A percentile compares a stretch with the other conserved stretches of the same genome.
phyloP scores from a whole-genome alignment of 2,888 invertebrate species.

The Chrysina gloriosa region DNA sequence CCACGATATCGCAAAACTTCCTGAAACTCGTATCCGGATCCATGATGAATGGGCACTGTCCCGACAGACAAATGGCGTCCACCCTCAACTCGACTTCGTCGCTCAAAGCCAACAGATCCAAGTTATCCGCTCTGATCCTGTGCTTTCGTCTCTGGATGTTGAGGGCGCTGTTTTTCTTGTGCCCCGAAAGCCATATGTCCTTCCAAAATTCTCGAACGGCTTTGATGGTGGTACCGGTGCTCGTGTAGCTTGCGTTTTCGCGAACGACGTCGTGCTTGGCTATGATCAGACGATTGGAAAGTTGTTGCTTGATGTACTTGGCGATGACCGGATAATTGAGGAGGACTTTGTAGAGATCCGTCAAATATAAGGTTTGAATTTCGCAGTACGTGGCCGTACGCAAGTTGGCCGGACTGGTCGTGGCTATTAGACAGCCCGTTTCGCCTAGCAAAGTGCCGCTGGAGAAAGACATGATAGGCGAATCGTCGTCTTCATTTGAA shows the following conservation, averaged over 20 bases:
- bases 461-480: slow-evolving; percentile 68
- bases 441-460: slow-evolving; percentile 68
- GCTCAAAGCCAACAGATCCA: slow-evolving; percentile 43
- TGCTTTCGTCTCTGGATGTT: neutral
- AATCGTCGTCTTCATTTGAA: slow-evolving; percentile 68
- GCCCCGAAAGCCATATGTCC: slow-evolving; percentile 1
- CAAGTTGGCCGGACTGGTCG: slow-evolving; percentile 57
- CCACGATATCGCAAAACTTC: slow-evolving; percentile 37
- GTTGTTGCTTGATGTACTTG: slow-evolving; percentile 41
- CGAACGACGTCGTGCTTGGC: neutral
- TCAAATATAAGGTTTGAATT: slow-evolving; percentile 67
- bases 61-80: slow-evolving; percentile 59
- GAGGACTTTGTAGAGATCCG: slow-evolving; percentile 66
- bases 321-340: slow-evolving; percentile 66
- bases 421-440: slow-evolving; percentile 65
- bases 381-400: slow-evolving; percentile 68
- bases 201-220: slow-evolving; percentile 35
- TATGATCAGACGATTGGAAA: slow-evolving; percentile 22
- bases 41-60: slow-evolving; percentile 66
- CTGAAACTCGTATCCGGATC: slow-evolving; percentile 65
- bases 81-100: slow-evolving; percentile 40
- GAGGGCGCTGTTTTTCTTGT: neutral
- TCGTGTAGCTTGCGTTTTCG: neutral
- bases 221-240: slow-evolving; percentile 25
- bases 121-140: slow-evolving; percentile 1